Percentiles rank a stretch among this genome's conserved stretches.
Evolutionary conservation across 2,113 vertebrate genomes (phyloP).

Genomic region (Holacanthus passer): DNA sequence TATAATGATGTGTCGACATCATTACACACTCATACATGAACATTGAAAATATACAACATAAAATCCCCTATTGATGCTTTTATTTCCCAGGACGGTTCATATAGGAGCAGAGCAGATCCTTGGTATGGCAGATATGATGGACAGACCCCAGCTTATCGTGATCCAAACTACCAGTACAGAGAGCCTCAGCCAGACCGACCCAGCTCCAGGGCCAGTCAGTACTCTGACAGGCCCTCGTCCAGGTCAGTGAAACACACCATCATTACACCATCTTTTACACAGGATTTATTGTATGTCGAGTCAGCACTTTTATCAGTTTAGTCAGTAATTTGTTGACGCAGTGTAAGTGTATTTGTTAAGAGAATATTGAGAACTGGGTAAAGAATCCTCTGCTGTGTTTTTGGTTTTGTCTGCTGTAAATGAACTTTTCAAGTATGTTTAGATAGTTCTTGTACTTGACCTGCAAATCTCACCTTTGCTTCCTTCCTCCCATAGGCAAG

Average conservation of each 20-base stretch:
- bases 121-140: constrained; percentile 87
- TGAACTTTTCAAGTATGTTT: background rate
- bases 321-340: background rate
- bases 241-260: constrained; percentile 81
- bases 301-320: background rate
- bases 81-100: constrained; percentile 83
- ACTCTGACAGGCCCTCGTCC: constrained; percentile 91
- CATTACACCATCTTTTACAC: background rate
- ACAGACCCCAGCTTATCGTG: constrained; percentile 77
- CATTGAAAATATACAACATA: no score
- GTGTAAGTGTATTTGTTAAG: background rate
- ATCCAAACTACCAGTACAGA: constrained; percentile 83
- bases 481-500: constrained; percentile 83
- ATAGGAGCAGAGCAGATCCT: constrained; percentile 84
- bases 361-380: background rate
- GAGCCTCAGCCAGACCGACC: constrained; percentile 89
- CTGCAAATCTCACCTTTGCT: constrained; percentile 22
- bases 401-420: background rate
- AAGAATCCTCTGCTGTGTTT: background rate
- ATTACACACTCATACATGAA: background rate
- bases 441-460: background rate
- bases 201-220: constrained; percentile 93
- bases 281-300: background rate
- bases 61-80: background rate
- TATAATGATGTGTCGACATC: background rate